Percentiles rank a stretch among this genome's conserved stretches.
phyloP scores from a whole-genome alignment of 2,113 vertebrate genomes.

The Sander lucioperca region DNA sequence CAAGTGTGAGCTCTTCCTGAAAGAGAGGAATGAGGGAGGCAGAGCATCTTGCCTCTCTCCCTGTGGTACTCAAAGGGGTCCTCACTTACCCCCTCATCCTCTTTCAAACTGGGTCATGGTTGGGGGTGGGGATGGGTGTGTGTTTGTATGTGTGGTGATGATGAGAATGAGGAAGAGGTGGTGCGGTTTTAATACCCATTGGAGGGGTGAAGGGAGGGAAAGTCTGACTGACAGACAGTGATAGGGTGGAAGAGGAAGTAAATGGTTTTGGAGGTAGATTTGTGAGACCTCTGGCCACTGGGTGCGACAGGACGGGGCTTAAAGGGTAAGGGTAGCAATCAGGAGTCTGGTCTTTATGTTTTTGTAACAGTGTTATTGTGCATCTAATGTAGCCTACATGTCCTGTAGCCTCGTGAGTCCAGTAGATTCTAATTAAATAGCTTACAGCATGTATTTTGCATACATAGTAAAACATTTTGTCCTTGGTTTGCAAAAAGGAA shows the following conservation, averaged over 20 bases:
- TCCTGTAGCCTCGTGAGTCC: not conserved
- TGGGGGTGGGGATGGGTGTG: slow-evolving; percentile 62
- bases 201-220: slow-evolving; percentile 39
- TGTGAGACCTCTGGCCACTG: slow-evolving; percentile 31
- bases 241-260: slow-evolving; percentile 36
- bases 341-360: slow-evolving; percentile 14
- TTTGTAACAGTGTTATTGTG: not conserved
- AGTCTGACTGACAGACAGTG: slow-evolving; percentile 54
- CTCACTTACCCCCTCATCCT: slow-evolving; percentile 77
- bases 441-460: not conserved
- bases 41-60: slow-evolving; percentile 74
- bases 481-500: not conserved
- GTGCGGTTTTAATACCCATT: slow-evolving; percentile 60
- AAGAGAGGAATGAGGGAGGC: slow-evolving; percentile 65
- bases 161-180: slow-evolving; percentile 40
- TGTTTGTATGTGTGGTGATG: slow-evolving; percentile 28
- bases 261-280: slow-evolving; percentile 17
- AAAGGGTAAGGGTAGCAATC: not conserved
- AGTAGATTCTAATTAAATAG: not conserved
- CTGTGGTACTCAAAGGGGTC: slow-evolving; percentile 74
- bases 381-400: not conserved
- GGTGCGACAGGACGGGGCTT: not conserved
- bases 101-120: slow-evolving; percentile 82
- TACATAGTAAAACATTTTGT: not conserved
- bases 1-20: slow-evolving; percentile 71